phyloP scores from a whole-genome alignment of 2,113 vertebrate species.

The Embiotoca jacksoni region DNA sequence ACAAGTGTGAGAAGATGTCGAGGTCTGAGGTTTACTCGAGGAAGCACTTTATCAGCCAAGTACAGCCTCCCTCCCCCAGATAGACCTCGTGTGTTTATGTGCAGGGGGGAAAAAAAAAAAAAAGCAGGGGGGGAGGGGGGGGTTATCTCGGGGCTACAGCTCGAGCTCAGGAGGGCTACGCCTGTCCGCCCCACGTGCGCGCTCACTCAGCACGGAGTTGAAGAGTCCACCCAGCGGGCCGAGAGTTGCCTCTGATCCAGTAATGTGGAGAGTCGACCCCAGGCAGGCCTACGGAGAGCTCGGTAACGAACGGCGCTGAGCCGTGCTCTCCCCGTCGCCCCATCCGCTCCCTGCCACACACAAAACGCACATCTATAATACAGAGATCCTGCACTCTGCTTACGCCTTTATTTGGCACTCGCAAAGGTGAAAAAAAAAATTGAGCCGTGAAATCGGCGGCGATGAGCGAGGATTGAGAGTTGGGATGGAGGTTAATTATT shows the following conservation, averaged over 20 bases:
- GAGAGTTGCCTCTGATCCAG: constrained; percentile 57
- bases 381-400: constrained; percentile 34
- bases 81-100: constrained; percentile 62
- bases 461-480: constrained; percentile 3
- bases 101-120: constrained; percentile 2
- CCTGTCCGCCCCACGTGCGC: neutral
- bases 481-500: constrained; percentile 32
- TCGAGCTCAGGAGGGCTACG: constrained; percentile 55
- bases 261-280: constrained; percentile 61
- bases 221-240: constrained; percentile 78
- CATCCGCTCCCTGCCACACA: constrained; percentile 6
- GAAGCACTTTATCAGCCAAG: constrained; percentile 73
- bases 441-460: constrained; percentile 36
- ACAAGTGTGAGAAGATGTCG: constrained; percentile 39
- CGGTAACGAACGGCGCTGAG: constrained; percentile 44
- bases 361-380: constrained; percentile 27
- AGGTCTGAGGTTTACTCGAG: constrained; percentile 55
- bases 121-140: neutral
- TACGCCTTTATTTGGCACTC: neutral
- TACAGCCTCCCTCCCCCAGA: constrained; percentile 63
- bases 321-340: constrained; percentile 19
- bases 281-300: constrained; percentile 59
- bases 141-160: constrained; percentile 67
- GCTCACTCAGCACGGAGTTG: constrained; percentile 69
- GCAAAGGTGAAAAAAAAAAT: constrained; percentile 29